Percentiles rank a stretch among this genome's conserved stretches.
These are phyloP conservation scores for Hycleus cichorii DNA, from an alignment of 1,140 invertebrate species.

Conservation along the genomic window DNA sequence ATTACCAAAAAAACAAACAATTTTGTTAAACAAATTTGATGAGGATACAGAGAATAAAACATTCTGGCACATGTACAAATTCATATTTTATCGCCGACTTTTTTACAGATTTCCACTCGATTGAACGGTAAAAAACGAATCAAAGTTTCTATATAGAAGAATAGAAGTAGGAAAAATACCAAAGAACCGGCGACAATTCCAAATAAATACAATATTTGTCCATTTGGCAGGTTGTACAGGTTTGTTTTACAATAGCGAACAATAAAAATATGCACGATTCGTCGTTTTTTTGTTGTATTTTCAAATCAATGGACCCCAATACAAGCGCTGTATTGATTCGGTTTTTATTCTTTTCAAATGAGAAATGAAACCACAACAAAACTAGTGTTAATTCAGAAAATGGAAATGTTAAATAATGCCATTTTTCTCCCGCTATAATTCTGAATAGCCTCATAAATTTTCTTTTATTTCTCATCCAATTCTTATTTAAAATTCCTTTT, in stretches of 20 bases:
- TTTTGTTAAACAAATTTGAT: too few relatives aligned
- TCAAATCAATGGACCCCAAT: not conserved
- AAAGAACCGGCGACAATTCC: not conserved
- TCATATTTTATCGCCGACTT: slow-evolving; percentile 30
- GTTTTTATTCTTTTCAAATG: too few relatives aligned
- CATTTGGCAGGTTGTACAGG: slow-evolving; percentile 14
- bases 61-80: not conserved
- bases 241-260: slow-evolving; percentile 1
- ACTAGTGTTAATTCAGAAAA: too few relatives aligned
- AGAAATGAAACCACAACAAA: too few relatives aligned
- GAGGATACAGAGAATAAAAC: too few relatives aligned
- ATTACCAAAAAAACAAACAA: too few relatives aligned
- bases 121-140: slow-evolving; percentile 32
- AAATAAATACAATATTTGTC: slow-evolving; percentile 9
- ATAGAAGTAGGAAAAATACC: slow-evolving; percentile 14
- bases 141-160: slow-evolving; percentile 22
- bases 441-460: too few relatives aligned
- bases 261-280: not conserved
- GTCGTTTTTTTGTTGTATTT: too few relatives aligned
- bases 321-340: not conserved
- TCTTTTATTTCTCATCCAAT: slow-evolving; percentile 4
- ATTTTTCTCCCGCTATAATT: too few relatives aligned
- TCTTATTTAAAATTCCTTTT: not conserved
- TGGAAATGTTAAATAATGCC: too few relatives aligned
- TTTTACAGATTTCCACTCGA: slow-evolving; percentile 32